Percentiles rank a stretch among this genome's conserved stretches.
phyloP scores from a whole-genome alignment of 37 sponge, comb jelly and placozoan species.

The Axinella damicornis region DNA sequence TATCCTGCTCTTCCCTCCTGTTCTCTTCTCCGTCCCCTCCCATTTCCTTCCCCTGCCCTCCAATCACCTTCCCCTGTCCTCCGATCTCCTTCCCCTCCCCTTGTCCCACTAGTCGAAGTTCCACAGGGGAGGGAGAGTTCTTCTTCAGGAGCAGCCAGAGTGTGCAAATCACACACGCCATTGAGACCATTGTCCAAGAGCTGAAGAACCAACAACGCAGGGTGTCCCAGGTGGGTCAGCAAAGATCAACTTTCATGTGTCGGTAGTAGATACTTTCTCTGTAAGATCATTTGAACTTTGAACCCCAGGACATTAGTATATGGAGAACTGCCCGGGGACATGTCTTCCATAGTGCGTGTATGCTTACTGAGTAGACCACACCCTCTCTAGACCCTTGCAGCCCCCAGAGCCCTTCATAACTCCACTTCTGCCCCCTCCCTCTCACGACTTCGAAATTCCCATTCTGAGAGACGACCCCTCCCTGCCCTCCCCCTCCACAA shows the following conservation, averaged over 20 bases:
- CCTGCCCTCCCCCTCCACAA: neutral
- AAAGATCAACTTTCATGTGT: too few species aligned
- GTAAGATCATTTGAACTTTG: too few species aligned
- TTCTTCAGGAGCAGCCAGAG: slow-evolving; percentile 40
- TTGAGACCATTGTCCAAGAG: slow-evolving; percentile 53
- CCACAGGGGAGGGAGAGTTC: slow-evolving; percentile 63
- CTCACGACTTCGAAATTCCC: neutral
- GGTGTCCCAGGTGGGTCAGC: neutral
- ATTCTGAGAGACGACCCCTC: slow-evolving; percentile 1
- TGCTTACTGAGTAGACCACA: neutral
- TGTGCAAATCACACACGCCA: slow-evolving; percentile 68
- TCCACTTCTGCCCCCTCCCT: neutral
- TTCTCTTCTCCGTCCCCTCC: neutral
- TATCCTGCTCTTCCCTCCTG: neutral
- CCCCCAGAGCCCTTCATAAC: neutral
- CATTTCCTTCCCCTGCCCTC: neutral
- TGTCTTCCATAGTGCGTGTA: neutral
- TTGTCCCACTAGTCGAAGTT: slow-evolving; percentile 44
- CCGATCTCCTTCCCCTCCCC: neutral
- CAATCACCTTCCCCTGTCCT: neutral
- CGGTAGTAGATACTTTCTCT: too few species aligned
- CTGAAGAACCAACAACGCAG: slow-evolving; percentile 11
- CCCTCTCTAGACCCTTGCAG: neutral
- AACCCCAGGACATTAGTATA: too few species aligned
- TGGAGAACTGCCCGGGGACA: neutral